A percentile compares a stretch with the other conserved stretches of the same genome.
phyloP scores from a whole-genome alignment of 2,113 vertebrate species.

The Synodontis membranacea region DNA sequence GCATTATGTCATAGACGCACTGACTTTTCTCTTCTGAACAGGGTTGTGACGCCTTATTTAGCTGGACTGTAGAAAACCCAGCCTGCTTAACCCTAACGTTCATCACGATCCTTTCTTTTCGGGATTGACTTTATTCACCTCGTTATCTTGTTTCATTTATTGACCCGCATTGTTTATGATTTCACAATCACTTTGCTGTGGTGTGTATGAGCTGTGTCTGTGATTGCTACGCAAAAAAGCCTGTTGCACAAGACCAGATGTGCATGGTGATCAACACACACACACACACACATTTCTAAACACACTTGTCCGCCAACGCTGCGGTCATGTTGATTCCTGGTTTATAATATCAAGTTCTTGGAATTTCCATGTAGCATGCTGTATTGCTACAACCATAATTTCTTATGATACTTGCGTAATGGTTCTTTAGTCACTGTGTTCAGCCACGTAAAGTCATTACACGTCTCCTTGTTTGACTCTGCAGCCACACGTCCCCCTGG shows the following conservation, averaged over 20 bases:
- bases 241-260: conserved; percentile 21
- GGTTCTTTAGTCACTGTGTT: not conserved
- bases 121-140: not conserved
- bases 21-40: not conserved
- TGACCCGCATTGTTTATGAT: not conserved
- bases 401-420: not conserved
- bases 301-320: not conserved
- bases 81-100: not conserved
- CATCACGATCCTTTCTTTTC: not conserved
- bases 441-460: not conserved
- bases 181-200: not conserved
- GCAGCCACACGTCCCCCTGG: conserved; percentile 90
- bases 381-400: not conserved
- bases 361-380: not conserved
- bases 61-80: not conserved
- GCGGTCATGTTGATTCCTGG: not conserved
- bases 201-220: not conserved
- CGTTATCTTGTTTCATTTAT: not conserved
- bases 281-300: not conserved
- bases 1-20: not conserved
- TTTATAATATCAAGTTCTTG: not conserved
- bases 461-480: not conserved
- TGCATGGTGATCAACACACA: not conserved
- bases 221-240: not conserved
- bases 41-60: not conserved